These are phyloP conservation scores for Cheilosia urbana DNA, from an alignment of 2,888 invertebrate genomes.

Conservation along the genomic window DNA sequence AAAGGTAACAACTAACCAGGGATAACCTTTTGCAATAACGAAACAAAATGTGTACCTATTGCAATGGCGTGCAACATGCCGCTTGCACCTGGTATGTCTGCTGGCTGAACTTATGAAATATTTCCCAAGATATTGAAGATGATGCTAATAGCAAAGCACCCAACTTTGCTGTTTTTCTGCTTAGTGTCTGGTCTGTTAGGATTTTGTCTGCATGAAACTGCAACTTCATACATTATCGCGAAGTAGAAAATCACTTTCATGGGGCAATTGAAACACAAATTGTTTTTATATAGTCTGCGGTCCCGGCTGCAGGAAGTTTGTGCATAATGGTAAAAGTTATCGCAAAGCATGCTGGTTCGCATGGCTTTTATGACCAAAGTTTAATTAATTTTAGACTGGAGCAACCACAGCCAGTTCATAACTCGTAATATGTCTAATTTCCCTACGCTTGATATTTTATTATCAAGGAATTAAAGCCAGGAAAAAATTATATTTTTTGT, in stretches of 20 bases:
- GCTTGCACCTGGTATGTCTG: constrained; percentile 62
- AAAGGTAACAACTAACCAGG: not conserved
- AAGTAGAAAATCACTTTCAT: constrained; percentile 7
- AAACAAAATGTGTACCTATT: constrained; percentile 31
- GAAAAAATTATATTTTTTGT: too few relatives aligned
- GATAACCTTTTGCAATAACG: constrained; percentile 2
- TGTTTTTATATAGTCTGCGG: constrained; percentile 29
- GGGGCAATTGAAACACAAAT: constrained; percentile 22
- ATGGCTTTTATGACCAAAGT: constrained; percentile 42
- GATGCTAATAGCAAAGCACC: constrained; percentile 27
- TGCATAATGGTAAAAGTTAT: constrained; percentile 40
- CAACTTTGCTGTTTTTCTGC: constrained; percentile 8
- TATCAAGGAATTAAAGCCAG: not conserved
- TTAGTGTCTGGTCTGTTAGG: constrained; percentile 4
- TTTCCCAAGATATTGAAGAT: constrained; percentile 55
- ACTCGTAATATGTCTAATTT: not conserved
- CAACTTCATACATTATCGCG: constrained; percentile 43
- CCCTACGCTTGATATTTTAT: not conserved
- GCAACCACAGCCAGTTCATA: not conserved
- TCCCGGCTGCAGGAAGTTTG: constrained; percentile 14
- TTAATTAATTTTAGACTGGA: constrained; percentile 45
- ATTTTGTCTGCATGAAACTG: constrained; percentile 26
- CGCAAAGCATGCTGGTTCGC: constrained; percentile 8
- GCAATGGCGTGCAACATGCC: constrained; percentile 51
- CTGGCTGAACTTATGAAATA: constrained; percentile 56